These are phyloP conservation scores for Ophioderma brevispina DNA, from an alignment of 35 echinoderm and acorn worm species.

Conservation along the genomic window DNA sequence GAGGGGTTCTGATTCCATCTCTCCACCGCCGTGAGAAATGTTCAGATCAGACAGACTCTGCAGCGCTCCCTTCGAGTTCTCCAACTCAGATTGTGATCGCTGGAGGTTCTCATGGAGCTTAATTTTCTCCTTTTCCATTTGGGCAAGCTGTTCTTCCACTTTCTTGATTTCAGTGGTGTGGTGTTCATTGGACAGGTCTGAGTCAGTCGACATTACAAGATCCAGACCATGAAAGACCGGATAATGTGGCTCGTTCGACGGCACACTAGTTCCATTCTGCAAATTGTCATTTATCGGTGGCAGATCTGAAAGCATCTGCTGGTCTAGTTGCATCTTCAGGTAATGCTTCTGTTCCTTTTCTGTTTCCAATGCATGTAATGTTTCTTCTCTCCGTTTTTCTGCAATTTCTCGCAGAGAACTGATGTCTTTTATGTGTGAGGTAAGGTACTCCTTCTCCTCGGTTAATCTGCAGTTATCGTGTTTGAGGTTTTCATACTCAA, in stretches of 20 bases:
- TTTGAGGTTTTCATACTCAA: constrained; percentile 93
- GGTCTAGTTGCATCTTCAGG: constrained; percentile 93
- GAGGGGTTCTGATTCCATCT: constrained; percentile 47
- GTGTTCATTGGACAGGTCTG: constrained; percentile 81
- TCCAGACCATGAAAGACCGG: not conserved
- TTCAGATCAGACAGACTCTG: constrained; percentile 69
- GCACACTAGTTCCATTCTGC: constrained; percentile 68
- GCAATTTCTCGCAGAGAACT: constrained; percentile 82
- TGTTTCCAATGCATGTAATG: constrained; percentile 83
- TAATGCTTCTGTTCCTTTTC: constrained; percentile 97
- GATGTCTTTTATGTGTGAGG: constrained; percentile 86
- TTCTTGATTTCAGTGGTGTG: constrained; percentile 86
- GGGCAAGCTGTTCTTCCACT: constrained; percentile 76
- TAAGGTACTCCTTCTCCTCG: constrained; percentile 90
- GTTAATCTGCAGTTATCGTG: constrained; percentile 87
- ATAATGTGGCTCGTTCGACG: constrained; percentile 67
- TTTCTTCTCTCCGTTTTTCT: constrained; percentile 95
- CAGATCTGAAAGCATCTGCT: constrained; percentile 88
- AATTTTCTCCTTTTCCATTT: constrained; percentile 81
- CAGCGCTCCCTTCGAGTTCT: constrained; percentile 74
- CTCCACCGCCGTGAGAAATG: not conserved
- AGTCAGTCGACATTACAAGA: constrained; percentile 18
- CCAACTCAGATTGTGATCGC: constrained; percentile 3
- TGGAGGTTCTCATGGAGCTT: constrained; percentile 64
- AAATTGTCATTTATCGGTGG: constrained; percentile 93